phyloP scores from a whole-genome alignment of 2,888 invertebrate species.

The Drosophila mulleri region DNA sequence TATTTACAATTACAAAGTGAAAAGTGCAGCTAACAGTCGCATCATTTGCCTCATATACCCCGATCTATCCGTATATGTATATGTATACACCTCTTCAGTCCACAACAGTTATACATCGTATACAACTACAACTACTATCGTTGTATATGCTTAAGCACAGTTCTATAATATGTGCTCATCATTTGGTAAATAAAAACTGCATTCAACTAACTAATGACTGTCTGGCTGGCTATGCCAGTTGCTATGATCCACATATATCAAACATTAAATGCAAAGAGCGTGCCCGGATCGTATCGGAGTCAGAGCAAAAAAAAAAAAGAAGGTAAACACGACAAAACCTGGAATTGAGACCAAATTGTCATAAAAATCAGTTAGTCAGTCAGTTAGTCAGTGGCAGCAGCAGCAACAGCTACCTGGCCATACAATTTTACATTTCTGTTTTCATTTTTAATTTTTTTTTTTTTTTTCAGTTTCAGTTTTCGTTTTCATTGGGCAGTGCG shows the following conservation, averaged over 20 bases:
- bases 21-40: slow-evolving; percentile 40
- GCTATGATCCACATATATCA: slow-evolving; percentile 40
- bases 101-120: background rate
- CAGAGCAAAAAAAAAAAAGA: slow-evolving; percentile 33
- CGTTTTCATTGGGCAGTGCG: slow-evolving; percentile 67
- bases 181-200: slow-evolving; percentile 31
- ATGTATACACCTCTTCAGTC: background rate
- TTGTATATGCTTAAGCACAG: slow-evolving; percentile 35
- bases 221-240: slow-evolving; percentile 8
- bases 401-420: slow-evolving; percentile 32
- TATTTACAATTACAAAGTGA: slow-evolving; percentile 9
- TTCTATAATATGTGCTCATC: slow-evolving; percentile 16
- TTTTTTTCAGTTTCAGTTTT: background rate
- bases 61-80: background rate
- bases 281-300: slow-evolving; percentile 38
- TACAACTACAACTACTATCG: background rate
- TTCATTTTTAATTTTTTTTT: slow-evolving; percentile 54
- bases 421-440: slow-evolving; percentile 65
- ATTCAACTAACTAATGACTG: slow-evolving; percentile 40
- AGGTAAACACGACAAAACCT: slow-evolving; percentile 43
- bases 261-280: slow-evolving; percentile 37
- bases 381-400: slow-evolving; percentile 28
- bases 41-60: slow-evolving; percentile 17
- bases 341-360: slow-evolving; percentile 74
- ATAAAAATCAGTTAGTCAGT: slow-evolving; percentile 76